These are phyloP conservation scores for Clarias macrocephalus DNA, from an alignment of 2,113 vertebrate species.

Conservation along the genomic window DNA sequence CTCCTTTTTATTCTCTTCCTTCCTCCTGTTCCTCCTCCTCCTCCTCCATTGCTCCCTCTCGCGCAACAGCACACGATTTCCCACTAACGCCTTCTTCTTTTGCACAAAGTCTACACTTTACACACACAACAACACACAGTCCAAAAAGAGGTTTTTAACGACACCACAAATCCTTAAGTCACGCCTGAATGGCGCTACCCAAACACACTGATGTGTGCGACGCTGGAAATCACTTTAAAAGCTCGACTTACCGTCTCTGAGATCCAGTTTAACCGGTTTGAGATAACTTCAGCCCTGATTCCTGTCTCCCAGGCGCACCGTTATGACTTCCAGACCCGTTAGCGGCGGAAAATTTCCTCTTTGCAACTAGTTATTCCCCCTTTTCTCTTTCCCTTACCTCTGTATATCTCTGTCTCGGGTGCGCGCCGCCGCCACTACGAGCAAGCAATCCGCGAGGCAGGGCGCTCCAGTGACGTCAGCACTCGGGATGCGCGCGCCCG, in stretches of 20 bases:
- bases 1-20: neutral
- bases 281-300: conserved; percentile 20
- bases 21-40: conserved; percentile 39
- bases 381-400: conserved; percentile 8
- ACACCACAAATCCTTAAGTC: neutral
- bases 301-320: conserved; percentile 32
- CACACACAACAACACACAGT: too few species aligned
- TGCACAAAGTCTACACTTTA: neutral
- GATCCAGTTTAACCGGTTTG: conserved; percentile 46
- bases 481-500: conserved; percentile 57
- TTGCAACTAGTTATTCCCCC: conserved; percentile 48
- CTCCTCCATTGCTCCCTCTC: conserved; percentile 27
- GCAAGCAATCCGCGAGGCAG: conserved; percentile 52
- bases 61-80: conserved; percentile 19
- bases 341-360: conserved; percentile 31
- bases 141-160: neutral
- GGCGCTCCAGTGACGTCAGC: conserved; percentile 63
- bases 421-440: neutral
- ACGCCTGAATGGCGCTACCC: neutral
- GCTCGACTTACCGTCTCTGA: conserved; percentile 47
- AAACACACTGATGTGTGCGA: conserved; percentile 17
- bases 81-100: neutral
- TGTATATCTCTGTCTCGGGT: conserved; percentile 29
- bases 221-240: conserved; percentile 51
- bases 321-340: conserved; percentile 48